Evolutionary conservation across 2,888 invertebrate species (phyloP).

Genomic region (Muscina levida): DNA sequence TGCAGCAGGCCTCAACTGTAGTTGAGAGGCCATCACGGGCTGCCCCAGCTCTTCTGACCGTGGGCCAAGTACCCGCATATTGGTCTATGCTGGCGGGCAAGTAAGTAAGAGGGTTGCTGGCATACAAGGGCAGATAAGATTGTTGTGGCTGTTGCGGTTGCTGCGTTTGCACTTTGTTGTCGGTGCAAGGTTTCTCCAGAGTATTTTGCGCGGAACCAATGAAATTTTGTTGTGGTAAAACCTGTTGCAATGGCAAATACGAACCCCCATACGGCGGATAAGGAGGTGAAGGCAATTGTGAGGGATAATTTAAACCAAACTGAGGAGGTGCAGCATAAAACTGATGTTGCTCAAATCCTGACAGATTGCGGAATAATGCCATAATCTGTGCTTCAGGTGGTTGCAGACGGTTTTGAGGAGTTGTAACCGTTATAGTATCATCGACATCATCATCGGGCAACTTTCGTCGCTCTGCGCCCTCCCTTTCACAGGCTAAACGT

Average conservation of each 20-base stretch:
- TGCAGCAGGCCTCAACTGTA: conserved; percentile 78
- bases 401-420: conserved; percentile 67
- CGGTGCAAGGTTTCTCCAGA: conserved; percentile 46
- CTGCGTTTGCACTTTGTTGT: conserved; percentile 32
- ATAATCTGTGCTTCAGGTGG: conserved; percentile 63
- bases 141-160: conserved; percentile 15
- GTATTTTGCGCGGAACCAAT: conserved; percentile 2
- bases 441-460: conserved; percentile 62
- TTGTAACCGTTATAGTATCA: conserved; percentile 69
- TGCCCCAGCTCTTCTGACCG: neutral
- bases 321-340: conserved; percentile 56
- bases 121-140: neutral
- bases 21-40: conserved; percentile 42
- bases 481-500: conserved; percentile 79
- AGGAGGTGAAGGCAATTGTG: conserved; percentile 51
- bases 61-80: conserved; percentile 55
- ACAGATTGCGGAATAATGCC: conserved; percentile 67
- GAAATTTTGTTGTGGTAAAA: conserved; percentile 35
- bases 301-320: conserved; percentile 59
- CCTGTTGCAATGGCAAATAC: conserved; percentile 33
- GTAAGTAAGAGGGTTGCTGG: neutral
- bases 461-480: conserved; percentile 70
- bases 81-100: conserved; percentile 52
- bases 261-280: conserved; percentile 38
- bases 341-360: conserved; percentile 59